These are phyloP conservation scores for Cataglyphis livida DNA, from an alignment of 2,888 invertebrate genomes.

Conservation along the genomic window DNA sequence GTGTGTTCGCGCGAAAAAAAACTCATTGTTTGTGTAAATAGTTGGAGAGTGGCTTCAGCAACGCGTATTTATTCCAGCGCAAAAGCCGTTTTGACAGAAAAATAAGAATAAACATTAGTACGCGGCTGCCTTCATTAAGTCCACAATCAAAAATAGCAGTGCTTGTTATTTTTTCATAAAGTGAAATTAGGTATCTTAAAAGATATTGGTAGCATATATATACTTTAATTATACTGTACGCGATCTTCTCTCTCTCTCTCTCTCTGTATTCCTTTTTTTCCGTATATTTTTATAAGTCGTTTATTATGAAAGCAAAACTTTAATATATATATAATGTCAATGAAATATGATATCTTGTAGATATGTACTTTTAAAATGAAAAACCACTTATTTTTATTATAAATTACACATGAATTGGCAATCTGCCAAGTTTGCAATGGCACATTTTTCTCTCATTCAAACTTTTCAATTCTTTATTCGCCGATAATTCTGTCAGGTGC, in stretches of 20 bases:
- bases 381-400: constrained; percentile 17
- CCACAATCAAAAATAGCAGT: background rate
- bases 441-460: background rate
- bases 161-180: constrained; percentile 31
- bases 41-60: background rate
- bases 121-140: constrained; percentile 16
- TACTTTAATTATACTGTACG: constrained; percentile 15
- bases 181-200: constrained; percentile 20
- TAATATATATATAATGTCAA: background rate
- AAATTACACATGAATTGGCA: constrained; percentile 3
- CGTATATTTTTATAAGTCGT: background rate
- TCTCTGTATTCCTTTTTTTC: background rate
- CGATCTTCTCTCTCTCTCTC: background rate
- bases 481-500: constrained; percentile 20
- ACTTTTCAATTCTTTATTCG: constrained; percentile 24
- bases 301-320: constrained; percentile 28
- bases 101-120: constrained; percentile 28
- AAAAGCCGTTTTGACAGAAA: background rate
- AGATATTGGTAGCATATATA: constrained; percentile 9
- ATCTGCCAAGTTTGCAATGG: constrained; percentile 4
- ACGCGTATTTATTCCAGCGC: constrained; percentile 9
- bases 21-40: constrained; percentile 33
- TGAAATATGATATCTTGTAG: background rate
- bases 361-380: constrained; percentile 1
- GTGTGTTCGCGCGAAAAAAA: constrained; percentile 7